A percentile compares a stretch with the other conserved stretches of the same genome.
Evolutionary conservation across 1,140 invertebrate genomes (phyloP).

Genomic region (Leptinotarsa lineolata): DNA sequence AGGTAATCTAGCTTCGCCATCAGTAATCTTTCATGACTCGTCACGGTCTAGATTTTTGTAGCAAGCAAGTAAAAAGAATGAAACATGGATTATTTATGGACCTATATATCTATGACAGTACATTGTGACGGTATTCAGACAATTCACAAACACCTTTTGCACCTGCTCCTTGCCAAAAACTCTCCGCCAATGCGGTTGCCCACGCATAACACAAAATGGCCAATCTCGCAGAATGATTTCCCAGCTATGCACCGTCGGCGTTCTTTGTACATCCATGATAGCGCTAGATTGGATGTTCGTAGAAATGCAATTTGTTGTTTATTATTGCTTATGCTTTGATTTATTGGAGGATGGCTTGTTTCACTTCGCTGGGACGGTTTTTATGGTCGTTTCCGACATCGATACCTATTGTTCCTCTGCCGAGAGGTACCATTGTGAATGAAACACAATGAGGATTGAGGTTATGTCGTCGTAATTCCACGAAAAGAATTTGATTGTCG

Average conservation of each 20-base stretch:
- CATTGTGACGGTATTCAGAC: not conserved
- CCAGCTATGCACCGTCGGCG: constrained; percentile 12
- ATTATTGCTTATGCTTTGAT: constrained; percentile 11
- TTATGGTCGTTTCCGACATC: not conserved
- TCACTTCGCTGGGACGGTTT: not conserved
- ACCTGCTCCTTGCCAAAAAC: not conserved
- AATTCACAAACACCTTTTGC: not conserved
- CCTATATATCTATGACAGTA: too few species aligned
- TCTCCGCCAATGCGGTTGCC: constrained; percentile 8
- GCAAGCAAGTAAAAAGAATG: too few species aligned
- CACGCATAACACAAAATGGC: not conserved
- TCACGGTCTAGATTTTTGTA: too few species aligned
- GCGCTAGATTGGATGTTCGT: constrained; percentile 16
- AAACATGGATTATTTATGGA: too few species aligned
- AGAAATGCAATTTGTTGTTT: constrained; percentile 26
- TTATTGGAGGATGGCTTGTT: constrained; percentile 6
- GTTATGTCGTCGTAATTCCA: not conserved
- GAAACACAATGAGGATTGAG: not conserved
- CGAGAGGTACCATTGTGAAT: constrained; percentile 5
- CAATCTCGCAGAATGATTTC: constrained; percentile 15
- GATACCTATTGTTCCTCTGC: not conserved
- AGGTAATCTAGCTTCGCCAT: too few species aligned
- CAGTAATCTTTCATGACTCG: too few species aligned
- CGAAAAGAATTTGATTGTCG: not conserved
- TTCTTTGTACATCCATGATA: constrained; percentile 16